These are phyloP conservation scores for Saimiri boliviensis DNA, from an alignment of 2,113 vertebrate species.

Conservation along the genomic window DNA sequence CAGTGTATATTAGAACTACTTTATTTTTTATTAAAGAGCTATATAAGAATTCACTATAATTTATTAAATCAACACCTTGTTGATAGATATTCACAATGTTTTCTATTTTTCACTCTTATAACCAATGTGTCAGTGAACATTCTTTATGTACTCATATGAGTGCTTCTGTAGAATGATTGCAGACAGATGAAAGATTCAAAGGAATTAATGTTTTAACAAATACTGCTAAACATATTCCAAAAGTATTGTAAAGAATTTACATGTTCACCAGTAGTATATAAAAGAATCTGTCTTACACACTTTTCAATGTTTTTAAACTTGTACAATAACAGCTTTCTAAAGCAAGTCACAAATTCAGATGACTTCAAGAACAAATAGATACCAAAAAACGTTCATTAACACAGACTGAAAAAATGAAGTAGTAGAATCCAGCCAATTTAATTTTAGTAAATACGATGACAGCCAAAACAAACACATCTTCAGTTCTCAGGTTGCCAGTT, in stretches of 20 bases:
- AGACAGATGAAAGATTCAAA: neutral
- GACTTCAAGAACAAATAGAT: neutral
- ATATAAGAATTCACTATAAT: neutral
- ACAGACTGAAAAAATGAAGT: neutral
- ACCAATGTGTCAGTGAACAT: neutral
- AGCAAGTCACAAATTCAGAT: neutral
- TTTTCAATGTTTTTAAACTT: neutral
- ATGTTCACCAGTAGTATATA: neutral
- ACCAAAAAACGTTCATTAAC: neutral
- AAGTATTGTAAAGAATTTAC: neutral
- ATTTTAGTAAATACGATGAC: neutral
- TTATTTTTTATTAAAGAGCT: neutral
- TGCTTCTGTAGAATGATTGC: neutral
- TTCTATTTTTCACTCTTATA: neutral
- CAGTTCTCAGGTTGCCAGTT: neutral
- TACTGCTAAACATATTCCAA: neutral
- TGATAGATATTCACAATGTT: neutral
- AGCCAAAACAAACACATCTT: neutral
- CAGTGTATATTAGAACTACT: neutral
- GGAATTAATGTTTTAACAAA: neutral
- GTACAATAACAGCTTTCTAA: neutral
- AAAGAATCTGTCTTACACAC: neutral
- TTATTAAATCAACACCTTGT: neutral
- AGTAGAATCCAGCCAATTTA: neutral
- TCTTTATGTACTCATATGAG: neutral